These are phyloP conservation scores for Apeltes quadracus DNA, from an alignment of 2,113 vertebrate species.

Conservation along the genomic window DNA sequence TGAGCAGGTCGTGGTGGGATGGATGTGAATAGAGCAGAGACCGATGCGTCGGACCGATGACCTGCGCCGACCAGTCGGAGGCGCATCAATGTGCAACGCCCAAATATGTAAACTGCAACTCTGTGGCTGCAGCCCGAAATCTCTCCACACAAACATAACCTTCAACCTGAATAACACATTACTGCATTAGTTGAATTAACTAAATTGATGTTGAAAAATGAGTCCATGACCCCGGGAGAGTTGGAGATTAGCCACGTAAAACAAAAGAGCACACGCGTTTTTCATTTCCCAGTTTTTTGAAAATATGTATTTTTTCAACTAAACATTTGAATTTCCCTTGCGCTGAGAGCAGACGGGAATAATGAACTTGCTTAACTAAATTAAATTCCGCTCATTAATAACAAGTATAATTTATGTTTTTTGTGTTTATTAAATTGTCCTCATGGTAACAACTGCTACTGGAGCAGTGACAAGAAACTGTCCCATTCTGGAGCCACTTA, in stretches of 20 bases:
- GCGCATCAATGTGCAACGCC: no score
- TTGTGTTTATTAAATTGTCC: slow-evolving; percentile 12
- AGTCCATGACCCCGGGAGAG: slow-evolving; percentile 3
- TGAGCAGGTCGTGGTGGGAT: slow-evolving; percentile 70
- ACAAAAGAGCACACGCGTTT: slow-evolving; percentile 36
- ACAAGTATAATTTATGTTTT: not conserved
- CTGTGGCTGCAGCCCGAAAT: not conserved
- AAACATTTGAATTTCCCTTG: slow-evolving; percentile 40
- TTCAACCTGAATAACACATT: not conserved
- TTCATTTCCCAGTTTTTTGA: slow-evolving; percentile 22
- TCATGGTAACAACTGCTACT: slow-evolving; percentile 21
- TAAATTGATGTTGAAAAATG: slow-evolving; percentile 5
- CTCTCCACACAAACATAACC: not conserved
- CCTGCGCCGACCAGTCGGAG: slow-evolving; percentile 57
- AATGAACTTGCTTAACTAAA: slow-evolving; percentile 16
- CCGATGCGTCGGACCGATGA: slow-evolving; percentile 69
- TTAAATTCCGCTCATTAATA: not conserved
- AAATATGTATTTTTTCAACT: slow-evolving; percentile 49
- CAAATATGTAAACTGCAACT: slow-evolving; percentile 1
- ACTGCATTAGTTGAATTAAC: not conserved
- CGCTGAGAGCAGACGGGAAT: slow-evolving; percentile 13
- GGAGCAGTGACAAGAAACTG: slow-evolving; percentile 29
- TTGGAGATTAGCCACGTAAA: slow-evolving; percentile 5
- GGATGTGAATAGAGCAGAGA: slow-evolving; percentile 62
- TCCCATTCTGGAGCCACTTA: slow-evolving; percentile 35